Evolutionary conservation across 1,140 invertebrate genomes (phyloP).

Genomic region (Paramacrobiotus metropolitanus): DNA sequence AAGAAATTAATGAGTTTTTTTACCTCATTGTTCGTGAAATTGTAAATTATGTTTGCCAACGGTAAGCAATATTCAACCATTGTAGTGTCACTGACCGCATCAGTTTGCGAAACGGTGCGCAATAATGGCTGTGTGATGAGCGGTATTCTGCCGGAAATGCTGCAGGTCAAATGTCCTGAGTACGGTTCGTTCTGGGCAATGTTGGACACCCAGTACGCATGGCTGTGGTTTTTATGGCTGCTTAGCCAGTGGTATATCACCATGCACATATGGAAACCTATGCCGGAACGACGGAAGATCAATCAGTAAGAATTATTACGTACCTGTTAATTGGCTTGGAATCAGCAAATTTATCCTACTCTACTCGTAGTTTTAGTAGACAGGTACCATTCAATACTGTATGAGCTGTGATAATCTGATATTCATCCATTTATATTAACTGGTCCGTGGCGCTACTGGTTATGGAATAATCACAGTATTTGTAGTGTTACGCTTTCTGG

Average conservation of each 20-base stretch:
- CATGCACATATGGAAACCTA: neutral
- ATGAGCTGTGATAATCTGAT: too few relatives aligned
- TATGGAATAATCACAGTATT: too few relatives aligned
- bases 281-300: neutral
- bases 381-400: too few relatives aligned
- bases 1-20: too few relatives aligned
- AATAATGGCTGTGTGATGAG: neutral
- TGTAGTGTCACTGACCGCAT: neutral
- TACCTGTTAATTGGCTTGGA: too few relatives aligned
- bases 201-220: neutral
- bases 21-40: too few relatives aligned
- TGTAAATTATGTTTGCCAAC: neutral
- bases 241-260: neutral
- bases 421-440: too few relatives aligned
- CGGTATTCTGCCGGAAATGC: neutral
- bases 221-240: constrained; percentile 4
- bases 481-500: too few relatives aligned
- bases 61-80: neutral
- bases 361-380: too few relatives aligned
- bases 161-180: neutral
- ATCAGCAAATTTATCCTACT: too few relatives aligned
- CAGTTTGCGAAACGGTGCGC: neutral
- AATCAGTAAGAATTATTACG: constrained; percentile 1
- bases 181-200: neutral
- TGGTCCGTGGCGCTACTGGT: too few relatives aligned